Evolutionary conservation across 2,888 invertebrate genomes (phyloP).

Genomic region (Protophormia terraenovae): DNA sequence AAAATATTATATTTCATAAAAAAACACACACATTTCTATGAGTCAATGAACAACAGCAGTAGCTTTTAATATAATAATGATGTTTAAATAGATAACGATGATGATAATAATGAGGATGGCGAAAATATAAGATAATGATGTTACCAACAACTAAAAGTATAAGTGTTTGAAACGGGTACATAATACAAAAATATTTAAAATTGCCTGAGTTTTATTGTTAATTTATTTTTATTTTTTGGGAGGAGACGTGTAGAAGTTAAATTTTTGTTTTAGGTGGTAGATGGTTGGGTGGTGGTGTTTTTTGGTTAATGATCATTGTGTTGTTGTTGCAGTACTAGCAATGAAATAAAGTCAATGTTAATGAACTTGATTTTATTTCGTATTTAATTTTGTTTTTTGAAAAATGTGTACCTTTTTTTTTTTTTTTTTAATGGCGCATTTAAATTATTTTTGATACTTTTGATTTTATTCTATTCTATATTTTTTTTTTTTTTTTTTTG

Average conservation of each 20-base stretch:
- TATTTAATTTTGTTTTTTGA: background rate
- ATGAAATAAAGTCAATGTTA: slow-evolving; percentile 49
- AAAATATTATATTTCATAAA: background rate
- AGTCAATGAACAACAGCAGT: slow-evolving; percentile 33
- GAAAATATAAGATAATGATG: slow-evolving; percentile 32
- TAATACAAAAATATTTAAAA: background rate
- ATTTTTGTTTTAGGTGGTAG: background rate
- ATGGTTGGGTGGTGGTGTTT: background rate
- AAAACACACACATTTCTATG: background rate
- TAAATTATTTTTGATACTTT: background rate
- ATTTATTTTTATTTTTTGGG: background rate
- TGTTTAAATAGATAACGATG: background rate
- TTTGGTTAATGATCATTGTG: background rate
- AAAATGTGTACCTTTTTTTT: background rate
- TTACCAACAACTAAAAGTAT: slow-evolving; percentile 7
- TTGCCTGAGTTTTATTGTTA: background rate
- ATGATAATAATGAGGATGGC: slow-evolving; percentile 9
- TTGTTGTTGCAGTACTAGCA: slow-evolving; percentile 18
- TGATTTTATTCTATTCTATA: slow-evolving; percentile 1
- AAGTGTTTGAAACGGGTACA: slow-evolving; percentile 18
- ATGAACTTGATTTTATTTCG: slow-evolving; percentile 56
- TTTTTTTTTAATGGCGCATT: background rate
- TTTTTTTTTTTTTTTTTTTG: too few species aligned
- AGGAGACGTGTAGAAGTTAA: background rate
- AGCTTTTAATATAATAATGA: background rate